Base-by-base conservation (phyloP, 2,113 vertebrate species). In the Bathybates hornii region DNA sequence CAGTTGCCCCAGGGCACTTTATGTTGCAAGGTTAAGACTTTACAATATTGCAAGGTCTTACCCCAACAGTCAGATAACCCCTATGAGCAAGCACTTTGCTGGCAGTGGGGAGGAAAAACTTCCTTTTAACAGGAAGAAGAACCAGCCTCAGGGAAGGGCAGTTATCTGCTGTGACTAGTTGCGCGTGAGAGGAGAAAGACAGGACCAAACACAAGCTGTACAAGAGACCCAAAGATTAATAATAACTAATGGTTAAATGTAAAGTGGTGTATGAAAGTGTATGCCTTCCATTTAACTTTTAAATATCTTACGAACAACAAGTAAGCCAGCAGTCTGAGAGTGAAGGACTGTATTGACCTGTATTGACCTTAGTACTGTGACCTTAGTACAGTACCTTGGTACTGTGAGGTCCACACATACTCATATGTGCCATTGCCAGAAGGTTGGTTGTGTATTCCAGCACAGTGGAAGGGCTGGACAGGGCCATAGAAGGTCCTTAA, bases 181-280 rank as follows among this genome's bases (percentile, higher is more conserved):
- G 27, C 0, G 0, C 2, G 27, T 61, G 27, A 61, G 57, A 61
- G 27, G 1, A 59, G 27, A 59, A 59, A 59, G 0, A 32, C 57
- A 59, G 57, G 57, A 10, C 57, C 27, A 32, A 61, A 61, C 57
- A 61, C 57, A 34, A 0, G 59, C 59, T 61, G 16, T 61, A 6
- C 29, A 34, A 19, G 29, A 19, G 29, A 61, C 57, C 57, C 57
- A 61, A 34, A 63, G 59, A 63, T 63, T 34, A 34, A 63, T 19
- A 63, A 63, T 36, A 63, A 19, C 5, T 63, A 63, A 63, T 63
- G 59, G 0, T 63, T 63, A 63, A 54, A 21, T 54, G 9, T 11
- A 21, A 34, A 0, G 16, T 36, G 32, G 32, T 63, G 16, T 63
- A 63, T 36, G 9, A 63, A 63, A 34, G 57, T 61, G 29, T 4